These are phyloP conservation scores for Protobothrops flavoviridis DNA, from an alignment of 2,113 vertebrate species.

Conservation along the genomic window DNA sequence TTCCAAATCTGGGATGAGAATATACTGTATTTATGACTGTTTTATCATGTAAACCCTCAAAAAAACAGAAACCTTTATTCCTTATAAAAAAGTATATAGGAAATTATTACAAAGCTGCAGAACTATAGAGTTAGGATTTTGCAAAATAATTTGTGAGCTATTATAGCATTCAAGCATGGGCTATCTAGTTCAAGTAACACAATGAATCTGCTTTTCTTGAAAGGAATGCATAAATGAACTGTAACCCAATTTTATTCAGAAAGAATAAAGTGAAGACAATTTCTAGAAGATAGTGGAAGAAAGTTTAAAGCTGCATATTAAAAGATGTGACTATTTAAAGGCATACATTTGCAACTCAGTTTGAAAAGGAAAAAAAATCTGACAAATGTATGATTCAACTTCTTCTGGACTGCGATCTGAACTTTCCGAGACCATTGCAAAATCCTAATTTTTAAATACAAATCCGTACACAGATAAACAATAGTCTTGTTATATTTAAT, in stretches of 20 bases:
- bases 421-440: neutral
- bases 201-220: neutral
- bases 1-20: neutral
- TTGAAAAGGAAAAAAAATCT: neutral
- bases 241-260: neutral
- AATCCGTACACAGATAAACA: neutral
- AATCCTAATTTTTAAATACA: neutral
- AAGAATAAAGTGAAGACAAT: neutral
- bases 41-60: neutral
- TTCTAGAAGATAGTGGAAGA: neutral
- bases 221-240: neutral
- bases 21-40: neutral
- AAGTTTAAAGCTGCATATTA: neutral
- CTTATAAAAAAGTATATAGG: neutral
- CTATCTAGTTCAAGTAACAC: neutral
- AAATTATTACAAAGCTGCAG: neutral
- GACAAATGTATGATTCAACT: neutral
- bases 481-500: slow-evolving; percentile 11
- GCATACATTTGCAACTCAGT: neutral
- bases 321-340: neutral
- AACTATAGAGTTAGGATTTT: neutral
- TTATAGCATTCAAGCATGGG: neutral
- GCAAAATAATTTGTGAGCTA: neutral
- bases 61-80: neutral
- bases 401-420: neutral